Evolutionary conservation across 1,140 invertebrate genomes (phyloP).

Genomic region (Phortica variegata): DNA sequence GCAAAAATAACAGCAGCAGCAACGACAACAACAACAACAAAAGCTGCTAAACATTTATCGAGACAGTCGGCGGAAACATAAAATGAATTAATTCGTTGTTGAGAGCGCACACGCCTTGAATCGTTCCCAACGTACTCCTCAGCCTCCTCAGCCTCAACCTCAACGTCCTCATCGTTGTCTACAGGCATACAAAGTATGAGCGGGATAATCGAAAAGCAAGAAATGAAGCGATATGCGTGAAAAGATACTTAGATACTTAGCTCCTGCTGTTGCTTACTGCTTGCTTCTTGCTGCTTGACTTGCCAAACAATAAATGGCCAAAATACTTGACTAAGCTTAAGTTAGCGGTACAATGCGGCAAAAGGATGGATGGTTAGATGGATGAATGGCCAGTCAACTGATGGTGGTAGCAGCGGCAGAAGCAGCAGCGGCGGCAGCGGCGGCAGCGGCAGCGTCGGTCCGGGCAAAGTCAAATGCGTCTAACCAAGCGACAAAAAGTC

Average conservation of each 20-base stretch:
- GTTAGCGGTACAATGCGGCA: conserved; percentile 29
- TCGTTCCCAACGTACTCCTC: too few relatives aligned
- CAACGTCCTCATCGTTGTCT: not conserved
- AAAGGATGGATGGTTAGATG: too few relatives aligned
- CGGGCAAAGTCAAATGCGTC: too few relatives aligned
- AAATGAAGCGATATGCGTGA: conserved; percentile 23
- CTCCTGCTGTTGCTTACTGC: not conserved
- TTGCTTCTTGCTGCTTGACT: not conserved
- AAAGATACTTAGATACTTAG: not conserved
- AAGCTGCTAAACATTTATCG: conserved; percentile 13
- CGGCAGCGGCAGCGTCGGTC: too few relatives aligned
- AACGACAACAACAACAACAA: conserved; percentile 2
- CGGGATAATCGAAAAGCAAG: conserved; percentile 50
- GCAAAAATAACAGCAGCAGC: not conserved
- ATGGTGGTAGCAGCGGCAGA: conserved; percentile 34
- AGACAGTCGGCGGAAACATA: conserved; percentile 37
- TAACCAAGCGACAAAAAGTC: conserved; percentile 26
- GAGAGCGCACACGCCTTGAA: conserved; percentile 13
- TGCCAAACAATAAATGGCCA: not conserved
- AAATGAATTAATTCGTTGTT: conserved; percentile 52
- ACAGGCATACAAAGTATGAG: conserved; percentile 14
- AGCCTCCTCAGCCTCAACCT: too few relatives aligned
- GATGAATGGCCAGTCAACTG: conserved; percentile 22
- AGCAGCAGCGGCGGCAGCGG: too few relatives aligned
- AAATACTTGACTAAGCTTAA: not conserved